These are phyloP conservation scores for Ceyx cyanopectus DNA, from an alignment of 2,113 vertebrate genomes.

Conservation along the genomic window DNA sequence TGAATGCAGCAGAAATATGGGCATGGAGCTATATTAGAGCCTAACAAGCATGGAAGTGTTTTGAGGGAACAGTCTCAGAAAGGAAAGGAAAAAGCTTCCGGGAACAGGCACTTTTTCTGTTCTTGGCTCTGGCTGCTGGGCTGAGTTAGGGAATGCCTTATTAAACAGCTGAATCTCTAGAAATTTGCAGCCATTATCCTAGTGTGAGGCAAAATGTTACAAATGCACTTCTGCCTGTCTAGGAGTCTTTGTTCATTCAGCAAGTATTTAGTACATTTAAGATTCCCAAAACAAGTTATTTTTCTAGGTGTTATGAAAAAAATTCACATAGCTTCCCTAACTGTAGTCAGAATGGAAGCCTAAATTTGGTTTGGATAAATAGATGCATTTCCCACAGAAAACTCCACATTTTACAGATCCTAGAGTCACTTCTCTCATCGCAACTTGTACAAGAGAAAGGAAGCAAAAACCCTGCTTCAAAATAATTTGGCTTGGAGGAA, in stretches of 20 bases:
- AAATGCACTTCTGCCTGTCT: neutral
- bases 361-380: neutral
- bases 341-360: too few relatives aligned
- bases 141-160: neutral
- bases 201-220: neutral
- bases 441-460: neutral
- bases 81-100: neutral
- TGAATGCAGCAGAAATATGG: accelerated
- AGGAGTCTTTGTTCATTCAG: neutral
- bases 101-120: neutral
- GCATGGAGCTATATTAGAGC: neutral
- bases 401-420: neutral
- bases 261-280: neutral
- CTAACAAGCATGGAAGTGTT: neutral
- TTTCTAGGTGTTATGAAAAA: neutral
- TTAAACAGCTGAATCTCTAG: neutral
- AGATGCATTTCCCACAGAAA: neutral
- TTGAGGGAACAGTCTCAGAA: neutral
- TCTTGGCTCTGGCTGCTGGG: neutral
- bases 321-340: accelerated
- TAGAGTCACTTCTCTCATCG: neutral
- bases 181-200: conserved; percentile 19
- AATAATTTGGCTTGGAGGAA: neutral
- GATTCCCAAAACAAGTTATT: neutral
- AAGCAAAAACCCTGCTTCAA: neutral